Conservation (phyloP, 2,797 vertebrate species). For the Cygnus olor region DNA sequence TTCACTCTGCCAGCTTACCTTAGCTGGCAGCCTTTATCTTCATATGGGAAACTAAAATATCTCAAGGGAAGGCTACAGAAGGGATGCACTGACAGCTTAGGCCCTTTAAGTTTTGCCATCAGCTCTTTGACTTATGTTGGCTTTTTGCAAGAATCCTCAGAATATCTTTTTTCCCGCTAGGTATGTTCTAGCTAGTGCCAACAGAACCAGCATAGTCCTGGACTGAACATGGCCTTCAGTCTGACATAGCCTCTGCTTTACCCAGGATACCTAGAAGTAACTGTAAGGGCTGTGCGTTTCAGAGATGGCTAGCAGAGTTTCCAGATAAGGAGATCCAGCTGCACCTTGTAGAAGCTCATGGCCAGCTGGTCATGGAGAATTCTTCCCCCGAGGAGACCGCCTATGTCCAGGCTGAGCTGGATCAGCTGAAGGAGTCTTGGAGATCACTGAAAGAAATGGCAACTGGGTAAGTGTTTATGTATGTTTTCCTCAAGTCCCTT, state of each 20-base stretch:
- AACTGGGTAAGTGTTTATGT: conserved; percentile 52
- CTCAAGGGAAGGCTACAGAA: not conserved
- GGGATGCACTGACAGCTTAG: not conserved
- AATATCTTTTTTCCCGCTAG: not conserved
- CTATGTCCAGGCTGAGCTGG: conserved; percentile 81
- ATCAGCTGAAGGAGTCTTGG: conserved; percentile 81
- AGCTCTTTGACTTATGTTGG: not conserved
- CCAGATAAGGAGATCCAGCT: conserved; percentile 89
- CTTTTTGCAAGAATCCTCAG: conserved; percentile 21
- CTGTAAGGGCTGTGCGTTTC: conserved; percentile 46
- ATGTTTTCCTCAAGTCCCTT: not conserved
- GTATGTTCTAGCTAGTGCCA: conserved; percentile 40
- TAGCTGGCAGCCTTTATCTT: not conserved
- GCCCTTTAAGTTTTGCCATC: not conserved
- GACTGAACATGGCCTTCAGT: conserved; percentile 34
- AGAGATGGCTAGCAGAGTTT: conserved; percentile 87
- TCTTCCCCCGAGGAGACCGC: conserved; percentile 87
- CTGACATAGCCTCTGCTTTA: conserved; percentile 37
- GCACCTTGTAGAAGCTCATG: conserved; percentile 82
- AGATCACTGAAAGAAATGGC: conserved; percentile 49
- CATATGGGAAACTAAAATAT: not conserved
- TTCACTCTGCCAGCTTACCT: not conserved
- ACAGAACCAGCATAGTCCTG: conserved; percentile 42
- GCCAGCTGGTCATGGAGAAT: conserved; percentile 80
- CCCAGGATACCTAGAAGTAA: conserved; percentile 40